Conservation (phyloP, 2,888 invertebrate genomes). For the Corythucha ciliata region DNA sequence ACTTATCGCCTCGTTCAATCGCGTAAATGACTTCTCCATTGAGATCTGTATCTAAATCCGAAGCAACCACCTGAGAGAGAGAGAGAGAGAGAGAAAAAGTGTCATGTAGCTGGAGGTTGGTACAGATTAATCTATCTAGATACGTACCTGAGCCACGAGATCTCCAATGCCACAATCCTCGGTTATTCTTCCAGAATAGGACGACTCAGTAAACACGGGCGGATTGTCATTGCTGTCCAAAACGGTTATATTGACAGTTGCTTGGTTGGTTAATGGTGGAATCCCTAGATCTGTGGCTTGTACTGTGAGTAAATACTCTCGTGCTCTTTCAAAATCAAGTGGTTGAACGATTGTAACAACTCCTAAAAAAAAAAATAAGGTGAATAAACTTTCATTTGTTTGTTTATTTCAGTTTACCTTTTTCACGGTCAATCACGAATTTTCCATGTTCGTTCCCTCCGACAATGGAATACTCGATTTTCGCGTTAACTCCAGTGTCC, state of each 20-base stretch:
- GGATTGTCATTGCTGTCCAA: conserved; percentile 81
- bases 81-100: too few relatives aligned
- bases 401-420: conserved; percentile 40
- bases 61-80: conserved; percentile 58
- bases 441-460: conserved; percentile 83
- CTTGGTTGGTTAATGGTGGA: conserved; percentile 80
- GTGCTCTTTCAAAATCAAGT: conserved; percentile 78
- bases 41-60: conserved; percentile 71
- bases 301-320: conserved; percentile 76
- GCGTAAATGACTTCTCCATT: conserved; percentile 73
- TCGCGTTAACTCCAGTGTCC: conserved; percentile 88
- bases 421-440: conserved; percentile 63
- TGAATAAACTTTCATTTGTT: not conserved
- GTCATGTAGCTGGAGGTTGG: too few relatives aligned
- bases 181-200: conserved; percentile 60
- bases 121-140: too few relatives aligned
- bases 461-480: conserved; percentile 76
- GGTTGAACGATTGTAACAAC: conserved; percentile 65
- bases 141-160: conserved; percentile 63
- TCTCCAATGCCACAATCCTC: conserved; percentile 69
- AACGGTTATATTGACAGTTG: conserved; percentile 75
- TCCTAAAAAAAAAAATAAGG: conserved; percentile 44
- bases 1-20: conserved; percentile 65
- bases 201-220: conserved; percentile 66
- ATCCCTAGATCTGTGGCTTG: conserved; percentile 83